Percentiles rank a stretch among this genome's conserved stretches.
These are phyloP conservation scores for Phlogophora meticulosa DNA, from an alignment of 2,888 invertebrate species.

Conservation along the genomic window DNA sequence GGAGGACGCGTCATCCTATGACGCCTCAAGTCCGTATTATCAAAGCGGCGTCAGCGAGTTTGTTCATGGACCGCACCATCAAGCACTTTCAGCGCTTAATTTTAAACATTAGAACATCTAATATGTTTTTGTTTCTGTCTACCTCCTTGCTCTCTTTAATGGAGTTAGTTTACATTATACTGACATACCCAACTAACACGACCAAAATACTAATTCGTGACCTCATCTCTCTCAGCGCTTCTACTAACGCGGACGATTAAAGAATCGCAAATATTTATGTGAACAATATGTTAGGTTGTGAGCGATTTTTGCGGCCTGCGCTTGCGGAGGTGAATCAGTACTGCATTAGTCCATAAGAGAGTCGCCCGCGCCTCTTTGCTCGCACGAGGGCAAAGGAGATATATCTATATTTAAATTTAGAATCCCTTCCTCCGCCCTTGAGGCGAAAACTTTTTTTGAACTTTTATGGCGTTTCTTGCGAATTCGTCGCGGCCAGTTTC, in stretches of 20 bases:
- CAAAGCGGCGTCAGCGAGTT: slow-evolving; percentile 79
- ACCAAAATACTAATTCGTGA: slow-evolving; percentile 64
- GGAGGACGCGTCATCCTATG: slow-evolving; percentile 79
- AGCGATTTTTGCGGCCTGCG: slow-evolving; percentile 86
- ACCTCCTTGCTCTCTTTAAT: slow-evolving; percentile 14
- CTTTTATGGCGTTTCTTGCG: slow-evolving; percentile 74
- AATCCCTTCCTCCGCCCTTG: slow-evolving; percentile 84
- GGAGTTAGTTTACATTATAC: slow-evolving; percentile 43
- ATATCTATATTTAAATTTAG: slow-evolving; percentile 89
- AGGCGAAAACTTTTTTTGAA: slow-evolving; percentile 72
- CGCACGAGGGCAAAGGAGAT: slow-evolving; percentile 78
- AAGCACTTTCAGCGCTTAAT: slow-evolving; percentile 76
- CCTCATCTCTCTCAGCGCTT: slow-evolving; percentile 58
- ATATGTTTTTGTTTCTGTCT: slow-evolving; percentile 34
- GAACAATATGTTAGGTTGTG: slow-evolving; percentile 85
- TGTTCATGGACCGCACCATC: slow-evolving; percentile 71
- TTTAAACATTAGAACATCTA: slow-evolving; percentile 30
- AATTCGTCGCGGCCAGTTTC: slow-evolving; percentile 78
- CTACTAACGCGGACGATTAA: slow-evolving; percentile 66
- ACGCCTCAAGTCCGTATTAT: slow-evolving; percentile 78
- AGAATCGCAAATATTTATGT: slow-evolving; percentile 82
- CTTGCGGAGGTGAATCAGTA: slow-evolving; percentile 87
- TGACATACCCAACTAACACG: slow-evolving; percentile 44
- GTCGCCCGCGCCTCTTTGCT: slow-evolving; percentile 86
- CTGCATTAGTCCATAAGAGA: slow-evolving; percentile 88